Conservation (phyloP, 1,140 invertebrate genomes). For the Schmidtea mediterranea region DNA sequence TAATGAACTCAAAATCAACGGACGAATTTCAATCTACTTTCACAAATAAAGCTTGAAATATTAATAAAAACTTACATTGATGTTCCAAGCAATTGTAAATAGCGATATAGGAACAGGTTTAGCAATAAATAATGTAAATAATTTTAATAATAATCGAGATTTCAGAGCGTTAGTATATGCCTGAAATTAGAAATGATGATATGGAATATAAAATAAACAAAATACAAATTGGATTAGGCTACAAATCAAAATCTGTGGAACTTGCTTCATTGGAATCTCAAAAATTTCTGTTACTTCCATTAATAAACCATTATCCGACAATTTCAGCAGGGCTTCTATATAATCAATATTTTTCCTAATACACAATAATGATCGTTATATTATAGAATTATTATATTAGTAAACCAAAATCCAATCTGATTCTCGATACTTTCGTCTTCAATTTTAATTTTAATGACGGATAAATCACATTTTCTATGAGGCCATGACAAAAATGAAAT, state of each 20-base stretch:
- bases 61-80: no score
- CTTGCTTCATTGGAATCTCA: slow-evolving; percentile 64
- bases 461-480: background rate
- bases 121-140: background rate
- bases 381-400: no score
- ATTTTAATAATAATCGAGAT: slow-evolving; percentile 7
- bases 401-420: no score
- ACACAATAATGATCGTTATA: no score
- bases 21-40: no score
- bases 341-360: slow-evolving; percentile 47
- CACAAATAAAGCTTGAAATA: no score
- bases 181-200: no score
- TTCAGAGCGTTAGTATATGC: slow-evolving; percentile 6
- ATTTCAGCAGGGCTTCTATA: slow-evolving; percentile 52
- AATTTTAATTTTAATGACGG: no score
- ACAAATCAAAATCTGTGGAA: slow-evolving; percentile 65
- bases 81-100: no score
- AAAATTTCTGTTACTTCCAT: slow-evolving; percentile 56
- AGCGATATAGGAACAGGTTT: no score
- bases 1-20: no score
- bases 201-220: slow-evolving; percentile 7
- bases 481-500: slow-evolving; percentile 32
- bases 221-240: slow-evolving; percentile 49
- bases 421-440: no score
- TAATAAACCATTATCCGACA: slow-evolving; percentile 52